These are phyloP conservation scores for Atherinomorus stipes DNA, from an alignment of 2,113 vertebrate species.

Conservation along the genomic window DNA sequence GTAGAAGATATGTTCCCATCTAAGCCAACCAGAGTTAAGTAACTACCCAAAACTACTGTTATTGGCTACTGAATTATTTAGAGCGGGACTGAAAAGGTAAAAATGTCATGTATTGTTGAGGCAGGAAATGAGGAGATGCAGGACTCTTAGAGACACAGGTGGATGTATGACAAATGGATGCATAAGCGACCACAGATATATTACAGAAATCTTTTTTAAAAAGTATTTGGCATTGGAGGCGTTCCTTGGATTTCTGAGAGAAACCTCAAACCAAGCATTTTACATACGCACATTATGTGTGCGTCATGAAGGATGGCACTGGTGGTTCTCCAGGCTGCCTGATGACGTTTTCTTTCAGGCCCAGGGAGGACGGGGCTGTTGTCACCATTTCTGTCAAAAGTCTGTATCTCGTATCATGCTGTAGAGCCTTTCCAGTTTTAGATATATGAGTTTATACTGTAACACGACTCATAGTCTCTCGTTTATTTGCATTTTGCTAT, in stretches of 20 bases:
- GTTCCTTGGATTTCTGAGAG: neutral
- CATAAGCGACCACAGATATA: no score
- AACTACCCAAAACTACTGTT: no score
- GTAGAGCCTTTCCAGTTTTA: conserved; percentile 6
- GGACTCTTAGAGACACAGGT: no score
- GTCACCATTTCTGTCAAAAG: conserved; percentile 22
- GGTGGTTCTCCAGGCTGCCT: conserved; percentile 45
- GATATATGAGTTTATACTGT: neutral
- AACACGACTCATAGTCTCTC: neutral
- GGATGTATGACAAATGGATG: no score
- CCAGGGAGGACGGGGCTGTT: conserved; percentile 30
- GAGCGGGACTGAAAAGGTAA: no score
- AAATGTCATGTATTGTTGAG: no score
- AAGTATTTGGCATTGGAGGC: no score
- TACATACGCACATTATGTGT: neutral
- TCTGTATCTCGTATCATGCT: conserved; percentile 9
- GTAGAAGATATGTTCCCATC: no score
- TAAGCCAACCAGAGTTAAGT: no score
- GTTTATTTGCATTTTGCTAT: neutral
- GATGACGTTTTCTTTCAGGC: conserved; percentile 56
- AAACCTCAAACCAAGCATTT: conserved; percentile 21
- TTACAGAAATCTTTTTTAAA: no score
- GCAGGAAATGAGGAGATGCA: no score
- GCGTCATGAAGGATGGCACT: conserved; percentile 34
- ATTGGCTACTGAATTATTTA: no score